These are phyloP conservation scores for Myotis vivesi DNA, from an alignment of 2,797 vertebrate species.

Conservation along the genomic window DNA sequence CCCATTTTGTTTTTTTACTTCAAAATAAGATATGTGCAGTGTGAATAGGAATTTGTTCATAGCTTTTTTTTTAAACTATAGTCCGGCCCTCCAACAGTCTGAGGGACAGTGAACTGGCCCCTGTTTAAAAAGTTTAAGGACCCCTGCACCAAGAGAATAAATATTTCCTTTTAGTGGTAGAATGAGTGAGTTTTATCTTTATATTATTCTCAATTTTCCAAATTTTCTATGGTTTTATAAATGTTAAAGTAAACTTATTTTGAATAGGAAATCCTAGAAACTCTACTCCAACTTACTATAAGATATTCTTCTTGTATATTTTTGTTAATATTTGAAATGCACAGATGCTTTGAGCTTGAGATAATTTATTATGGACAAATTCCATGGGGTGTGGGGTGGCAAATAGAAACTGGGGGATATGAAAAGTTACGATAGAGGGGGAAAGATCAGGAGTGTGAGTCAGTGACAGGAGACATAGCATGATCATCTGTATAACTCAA, in stretches of 20 bases:
- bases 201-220: not conserved
- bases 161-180: not conserved
- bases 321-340: not conserved
- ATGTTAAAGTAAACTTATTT: not conserved
- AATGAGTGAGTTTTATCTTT: not conserved
- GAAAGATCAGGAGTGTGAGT: not conserved
- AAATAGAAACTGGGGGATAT: not conserved
- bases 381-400: not conserved
- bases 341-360: not conserved
- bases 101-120: too few relatives aligned
- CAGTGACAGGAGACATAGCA: not conserved
- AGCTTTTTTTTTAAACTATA: too few relatives aligned
- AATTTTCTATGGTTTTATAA: not conserved
- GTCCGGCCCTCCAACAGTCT: too few relatives aligned
- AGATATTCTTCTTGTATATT: not conserved
- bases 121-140: too few relatives aligned
- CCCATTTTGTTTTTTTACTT: too few relatives aligned
- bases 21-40: too few relatives aligned
- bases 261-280: not conserved
- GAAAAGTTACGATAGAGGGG: not conserved
- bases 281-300: not conserved
- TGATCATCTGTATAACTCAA: not conserved
- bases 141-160: not conserved
- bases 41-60: too few relatives aligned
- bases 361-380: not conserved